Evolutionary conservation across 1,140 invertebrate species (phyloP), one percentile per base, ranked within the genome.

Genomic region (Acromyrmex charruanus): DNA sequence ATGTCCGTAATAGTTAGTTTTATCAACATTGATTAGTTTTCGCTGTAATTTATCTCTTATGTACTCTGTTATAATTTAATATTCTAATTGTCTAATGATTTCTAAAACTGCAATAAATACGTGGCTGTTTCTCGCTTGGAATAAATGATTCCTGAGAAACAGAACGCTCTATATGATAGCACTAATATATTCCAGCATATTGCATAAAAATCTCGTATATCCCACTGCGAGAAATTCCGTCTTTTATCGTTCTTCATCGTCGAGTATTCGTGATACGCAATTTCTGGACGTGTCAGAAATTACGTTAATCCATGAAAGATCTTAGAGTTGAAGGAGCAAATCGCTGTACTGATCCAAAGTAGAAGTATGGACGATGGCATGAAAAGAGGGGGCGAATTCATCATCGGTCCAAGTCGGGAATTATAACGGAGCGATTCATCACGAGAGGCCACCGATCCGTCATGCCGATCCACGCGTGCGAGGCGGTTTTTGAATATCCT

Each of bases 341-440:
- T 81, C 77, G 72, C 80, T 85, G 35, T 44, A 79, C 77, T 51
- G 63, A 61, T 44, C 81, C 66, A 80, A 86, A 84, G 63, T 75
- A 44, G 77, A 86, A 84, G 86, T 66, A 51, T 31, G 53, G 35
- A 69, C 66, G 51, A 44, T 35, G 44, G 63, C 18, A 53, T 61
- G 87, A 59, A 69, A 69, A 85, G 89, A 65, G 80, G 86, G 88
- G 89, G 77, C 81, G 91, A 93, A 95, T 95, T 94, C 93, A 94
- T 94, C 94, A 94, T 94, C 93, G 92, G 93, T 93, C 90, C 93
- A 91, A 94, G 94, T 93, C 93, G 93, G 89, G 92, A 95, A 94
- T 95, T 93, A 94, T 94, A 94, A 93, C 93, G 91, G 92, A 90
- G 92, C 94, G 94, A 94, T 95, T 94, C 93, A 95, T 95, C 94